A percentile compares a stretch with the other conserved stretches of the same genome.
Conservation (phyloP, 2,113 vertebrate genomes). For the Mola mola region DNA sequence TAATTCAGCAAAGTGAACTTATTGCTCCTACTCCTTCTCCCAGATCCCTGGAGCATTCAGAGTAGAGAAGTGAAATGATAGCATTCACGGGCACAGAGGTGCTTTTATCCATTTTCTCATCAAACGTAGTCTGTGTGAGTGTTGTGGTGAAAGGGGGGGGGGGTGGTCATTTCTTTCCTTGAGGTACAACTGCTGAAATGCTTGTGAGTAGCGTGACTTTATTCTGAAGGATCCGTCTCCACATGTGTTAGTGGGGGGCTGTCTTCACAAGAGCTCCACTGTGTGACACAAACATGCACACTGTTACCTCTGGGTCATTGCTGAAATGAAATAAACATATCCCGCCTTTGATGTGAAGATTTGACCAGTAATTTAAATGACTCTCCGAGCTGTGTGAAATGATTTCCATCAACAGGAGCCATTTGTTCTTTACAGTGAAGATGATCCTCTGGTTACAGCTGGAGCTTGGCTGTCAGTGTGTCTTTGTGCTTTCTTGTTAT, state of each 20-base stretch:
- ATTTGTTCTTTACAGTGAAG: neutral
- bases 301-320: conserved; percentile 33
- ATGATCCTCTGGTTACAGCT: conserved; percentile 3
- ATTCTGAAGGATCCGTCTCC: conserved; percentile 43
- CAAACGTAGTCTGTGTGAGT: conserved; percentile 47
- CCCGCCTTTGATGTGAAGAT: conserved; percentile 40
- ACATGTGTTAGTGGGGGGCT: conserved; percentile 26
- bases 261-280: conserved; percentile 37
- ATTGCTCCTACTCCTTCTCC: conserved; percentile 96
- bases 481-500: conserved; percentile 21
- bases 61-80: conserved; percentile 95
- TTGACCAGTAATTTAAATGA: conserved; percentile 45
- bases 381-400: conserved; percentile 37
- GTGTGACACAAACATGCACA: conserved; percentile 37
- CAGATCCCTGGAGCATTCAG: conserved; percentile 96
- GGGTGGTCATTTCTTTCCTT: conserved; percentile 41
- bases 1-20: conserved; percentile 99
- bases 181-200: conserved; percentile 43
- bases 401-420: conserved; percentile 39
- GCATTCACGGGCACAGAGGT: conserved; percentile 88
- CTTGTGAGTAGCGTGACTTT: conserved; percentile 51
- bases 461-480: conserved; percentile 3
- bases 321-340: conserved; percentile 41
- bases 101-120: conserved; percentile 90
- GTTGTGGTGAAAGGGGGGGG: conserved; percentile 33